Evolutionary conservation across 1,140 invertebrate species (phyloP).

Genomic region (Pissodes strobi): DNA sequence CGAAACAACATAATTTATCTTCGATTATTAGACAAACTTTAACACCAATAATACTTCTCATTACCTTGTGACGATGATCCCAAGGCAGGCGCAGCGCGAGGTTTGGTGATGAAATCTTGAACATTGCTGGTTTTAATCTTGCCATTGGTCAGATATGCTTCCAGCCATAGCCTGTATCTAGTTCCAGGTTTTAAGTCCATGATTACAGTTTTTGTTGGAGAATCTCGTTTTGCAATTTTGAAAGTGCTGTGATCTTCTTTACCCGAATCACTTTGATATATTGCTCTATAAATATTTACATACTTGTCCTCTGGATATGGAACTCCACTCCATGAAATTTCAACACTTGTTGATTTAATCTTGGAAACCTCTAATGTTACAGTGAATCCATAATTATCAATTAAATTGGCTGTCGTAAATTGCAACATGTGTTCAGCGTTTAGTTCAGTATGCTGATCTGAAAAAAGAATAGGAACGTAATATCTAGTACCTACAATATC

Average conservation of each 20-base stretch:
- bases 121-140: constrained; percentile 88
- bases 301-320: constrained; percentile 87
- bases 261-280: constrained; percentile 76
- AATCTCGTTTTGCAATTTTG: constrained; percentile 80
- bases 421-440: constrained; percentile 70
- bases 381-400: constrained; percentile 72
- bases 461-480: neutral
- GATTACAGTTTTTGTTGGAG: constrained; percentile 70
- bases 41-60: no score
- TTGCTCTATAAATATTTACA: constrained; percentile 82
- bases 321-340: constrained; percentile 80
- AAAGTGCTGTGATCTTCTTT: constrained; percentile 81
- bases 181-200: constrained; percentile 78
- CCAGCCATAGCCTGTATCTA: constrained; percentile 82
- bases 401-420: constrained; percentile 63
- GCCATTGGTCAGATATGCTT: constrained; percentile 86
- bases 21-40: no score
- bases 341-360: constrained; percentile 74
- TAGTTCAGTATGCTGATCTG: constrained; percentile 72
- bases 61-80: constrained; percentile 55
- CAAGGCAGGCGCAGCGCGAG: constrained; percentile 64
- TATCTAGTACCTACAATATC: no score
- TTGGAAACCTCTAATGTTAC: constrained; percentile 74
- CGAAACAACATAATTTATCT: no score
- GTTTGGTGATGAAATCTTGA: constrained; percentile 83